Base-by-base conservation (phyloP, 2,888 invertebrate genomes). In the Sussaba pulchella region DNA sequence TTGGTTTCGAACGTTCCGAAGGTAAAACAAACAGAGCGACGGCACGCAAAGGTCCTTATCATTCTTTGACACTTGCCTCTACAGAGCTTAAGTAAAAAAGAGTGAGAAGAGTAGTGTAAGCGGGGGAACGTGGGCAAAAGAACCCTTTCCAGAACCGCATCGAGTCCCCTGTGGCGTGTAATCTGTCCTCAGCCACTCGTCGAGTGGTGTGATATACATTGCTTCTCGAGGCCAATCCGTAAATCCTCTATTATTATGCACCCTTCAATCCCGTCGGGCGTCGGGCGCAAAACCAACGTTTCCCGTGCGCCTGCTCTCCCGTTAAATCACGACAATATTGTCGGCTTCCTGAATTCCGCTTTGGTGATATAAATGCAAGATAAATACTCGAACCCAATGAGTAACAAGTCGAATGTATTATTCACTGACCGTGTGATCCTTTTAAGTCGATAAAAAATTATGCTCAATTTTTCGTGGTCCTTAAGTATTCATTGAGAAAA, bases 161-260 rank as follows among this genome's bases (percentile, higher is more conserved):
- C 41, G 75, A 63, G 66, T 85, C 88, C 86, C 88, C 87, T 90
- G 91, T 80, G 92, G 92, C 86, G 87, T 91, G 91, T 91, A 92
- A 92, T 91, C 92, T 90, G 90, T 89, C 88, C 88, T 88, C 87
- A 86, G 83, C 89, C 88, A 88, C 87, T 87, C 89, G 86, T 83
- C 86, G 86, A 82, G 86, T 85, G 83, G 84, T 70, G 66, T 74
- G 70, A 73, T 70, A 81, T 36, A 73, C 54, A 64, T 52, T 78
- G 67, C 61, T 78, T 77, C 76, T 69, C 77, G 75, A 79, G 81
- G 86, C 88, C 86, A 87, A 90, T 89, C 90, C 87, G 85, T 89
- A 83, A 92, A 92, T 92, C 91, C 91, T 86, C 87, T 82, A 91
- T 91, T 90, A 91, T 86, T 90, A 91, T 91, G 91, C 90, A 91